Evolutionary conservation across 2,888 invertebrate genomes (phyloP).

Genomic region (Zeuzera pyrina): DNA sequence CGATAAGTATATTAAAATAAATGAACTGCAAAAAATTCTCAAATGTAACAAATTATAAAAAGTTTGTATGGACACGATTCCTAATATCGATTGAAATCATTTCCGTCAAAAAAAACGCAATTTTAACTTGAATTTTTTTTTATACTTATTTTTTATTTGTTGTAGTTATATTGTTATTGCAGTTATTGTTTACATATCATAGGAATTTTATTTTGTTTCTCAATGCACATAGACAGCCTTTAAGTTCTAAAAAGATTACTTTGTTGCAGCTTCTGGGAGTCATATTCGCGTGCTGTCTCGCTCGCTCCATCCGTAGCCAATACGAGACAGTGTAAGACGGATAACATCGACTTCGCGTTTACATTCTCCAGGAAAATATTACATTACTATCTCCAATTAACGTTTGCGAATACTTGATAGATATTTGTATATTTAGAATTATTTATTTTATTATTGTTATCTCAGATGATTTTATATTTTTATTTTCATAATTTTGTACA

Average conservation of each 20-base stretch:
- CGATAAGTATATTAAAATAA: too few species aligned
- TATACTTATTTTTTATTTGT: too few species aligned
- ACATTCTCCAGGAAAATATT: background rate
- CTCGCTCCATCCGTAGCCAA: conserved; percentile 92
- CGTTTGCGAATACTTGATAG: conserved; percentile 2
- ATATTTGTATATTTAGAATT: conserved; percentile 32
- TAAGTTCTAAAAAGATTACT: conserved; percentile 6
- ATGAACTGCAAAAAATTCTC: too few species aligned
- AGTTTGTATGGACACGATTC: too few species aligned
- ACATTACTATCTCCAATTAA: background rate
- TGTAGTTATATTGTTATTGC: too few species aligned
- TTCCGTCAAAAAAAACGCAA: too few species aligned
- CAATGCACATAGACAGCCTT: background rate
- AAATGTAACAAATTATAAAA: too few species aligned
- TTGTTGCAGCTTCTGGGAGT: conserved; percentile 85
- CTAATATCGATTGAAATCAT: too few species aligned
- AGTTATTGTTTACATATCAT: too few species aligned
- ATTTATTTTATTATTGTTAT: conserved; percentile 29
- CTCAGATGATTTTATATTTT: conserved; percentile 23
- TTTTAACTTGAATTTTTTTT: too few species aligned
- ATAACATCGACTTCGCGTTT: conserved; percentile 1
- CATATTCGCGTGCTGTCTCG: conserved; percentile 93
- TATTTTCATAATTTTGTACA: conserved; percentile 14
- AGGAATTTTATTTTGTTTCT: too few species aligned
- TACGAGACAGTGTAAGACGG: conserved; percentile 85